Conservation (phyloP, 1,140 invertebrate genomes). For the Drosophila arizonae region DNA sequence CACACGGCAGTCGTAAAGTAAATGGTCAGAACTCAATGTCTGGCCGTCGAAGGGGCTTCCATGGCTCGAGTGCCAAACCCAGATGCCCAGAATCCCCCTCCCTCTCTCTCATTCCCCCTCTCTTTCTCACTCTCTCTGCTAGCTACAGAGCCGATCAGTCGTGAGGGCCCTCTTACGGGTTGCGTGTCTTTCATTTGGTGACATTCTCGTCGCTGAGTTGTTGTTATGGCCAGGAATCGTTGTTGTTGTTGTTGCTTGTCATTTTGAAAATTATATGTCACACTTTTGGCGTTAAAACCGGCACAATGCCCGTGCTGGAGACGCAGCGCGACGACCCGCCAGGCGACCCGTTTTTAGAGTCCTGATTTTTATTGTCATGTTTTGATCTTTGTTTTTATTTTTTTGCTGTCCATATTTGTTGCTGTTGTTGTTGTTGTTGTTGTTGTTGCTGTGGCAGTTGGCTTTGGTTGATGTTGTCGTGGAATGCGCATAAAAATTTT, state of each 20-base stretch:
- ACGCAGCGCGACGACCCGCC: slow-evolving; percentile 29
- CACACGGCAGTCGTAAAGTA: slow-evolving; percentile 71
- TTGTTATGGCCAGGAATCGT: slow-evolving; percentile 57
- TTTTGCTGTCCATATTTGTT: slow-evolving; percentile 48
- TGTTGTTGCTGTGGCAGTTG: slow-evolving; percentile 27
- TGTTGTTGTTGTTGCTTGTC: slow-evolving; percentile 59
- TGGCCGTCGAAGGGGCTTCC: slow-evolving; percentile 4
- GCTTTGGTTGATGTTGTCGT: slow-evolving; percentile 37
- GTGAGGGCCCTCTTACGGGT: slow-evolving; percentile 38
- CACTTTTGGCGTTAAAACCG: slow-evolving; percentile 79
- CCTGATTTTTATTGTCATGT: slow-evolving; percentile 80
- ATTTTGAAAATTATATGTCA: slow-evolving; percentile 80
- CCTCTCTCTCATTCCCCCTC: too few relatives aligned
- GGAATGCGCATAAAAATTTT: slow-evolving; percentile 79
- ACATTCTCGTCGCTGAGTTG: slow-evolving; percentile 72
- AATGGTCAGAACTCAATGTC: slow-evolving; percentile 50
- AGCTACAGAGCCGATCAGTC: neutral
- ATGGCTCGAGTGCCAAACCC: neutral
- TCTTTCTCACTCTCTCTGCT: neutral
- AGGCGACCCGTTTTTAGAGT: slow-evolving; percentile 71
- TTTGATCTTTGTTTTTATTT: slow-evolving; percentile 70
- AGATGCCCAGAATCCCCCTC: neutral
- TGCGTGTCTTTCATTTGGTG: slow-evolving; percentile 72
- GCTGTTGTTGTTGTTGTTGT: neutral
- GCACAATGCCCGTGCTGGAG: slow-evolving; percentile 59